Percentiles rank a stretch among this genome's conserved stretches.
Conservation (phyloP, 2,888 invertebrate species). For the Scaptomyza polygonia region DNA sequence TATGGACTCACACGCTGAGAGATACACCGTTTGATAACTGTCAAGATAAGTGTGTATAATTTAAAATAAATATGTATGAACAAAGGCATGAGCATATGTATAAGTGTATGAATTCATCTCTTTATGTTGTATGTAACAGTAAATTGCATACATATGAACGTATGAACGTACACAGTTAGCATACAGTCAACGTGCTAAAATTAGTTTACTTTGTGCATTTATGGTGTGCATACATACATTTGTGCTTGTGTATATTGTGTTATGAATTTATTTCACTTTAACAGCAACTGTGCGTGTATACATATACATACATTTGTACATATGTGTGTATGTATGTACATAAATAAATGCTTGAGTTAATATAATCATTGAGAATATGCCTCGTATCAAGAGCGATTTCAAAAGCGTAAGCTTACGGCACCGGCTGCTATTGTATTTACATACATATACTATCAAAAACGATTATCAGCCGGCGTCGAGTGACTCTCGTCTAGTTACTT, state of each 20-base stretch:
- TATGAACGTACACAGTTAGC: not conserved
- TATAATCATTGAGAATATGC: slow-evolving; percentile 7
- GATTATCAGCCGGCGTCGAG: slow-evolving; percentile 6
- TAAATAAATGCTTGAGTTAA: slow-evolving; percentile 3
- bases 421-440: not conserved
- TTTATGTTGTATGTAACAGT: not conserved
- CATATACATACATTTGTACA: not conserved
- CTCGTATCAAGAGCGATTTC: slow-evolving; percentile 2
- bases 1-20: not conserved
- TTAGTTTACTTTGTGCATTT: not conserved
- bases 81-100: too few species aligned
- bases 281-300: not conserved
- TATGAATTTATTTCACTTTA: not conserved
- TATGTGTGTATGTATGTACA: not conserved
- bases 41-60: not conserved
- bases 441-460: slow-evolving; percentile 14
- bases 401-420: not conserved
- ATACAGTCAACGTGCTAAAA: not conserved
- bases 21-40: slow-evolving; percentile 2
- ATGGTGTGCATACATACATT: not conserved
- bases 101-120: not conserved
- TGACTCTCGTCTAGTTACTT: not conserved
- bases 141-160: not conserved
- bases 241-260: not conserved
- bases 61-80: not conserved